Conservation (phyloP, 1,140 invertebrate species). For the Drosophila tristis region DNA sequence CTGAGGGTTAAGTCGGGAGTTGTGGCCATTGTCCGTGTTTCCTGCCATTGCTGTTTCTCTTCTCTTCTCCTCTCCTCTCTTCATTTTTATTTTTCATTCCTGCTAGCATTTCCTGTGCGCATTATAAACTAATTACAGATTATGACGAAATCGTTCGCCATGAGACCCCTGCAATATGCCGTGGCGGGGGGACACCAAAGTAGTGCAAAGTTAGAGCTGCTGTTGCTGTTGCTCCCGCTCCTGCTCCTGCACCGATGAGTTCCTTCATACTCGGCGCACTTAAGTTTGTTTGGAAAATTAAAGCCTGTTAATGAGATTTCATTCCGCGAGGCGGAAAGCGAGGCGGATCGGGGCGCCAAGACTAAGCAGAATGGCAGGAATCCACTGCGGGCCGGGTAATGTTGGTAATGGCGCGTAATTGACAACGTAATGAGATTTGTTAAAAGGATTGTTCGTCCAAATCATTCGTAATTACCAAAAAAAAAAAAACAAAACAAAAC, state of each 20-base stretch:
- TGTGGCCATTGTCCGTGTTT: slow-evolving; percentile 26
- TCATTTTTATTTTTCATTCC: background rate
- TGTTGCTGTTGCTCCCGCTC: background rate
- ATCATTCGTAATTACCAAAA: slow-evolving; percentile 65
- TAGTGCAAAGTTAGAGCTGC: slow-evolving; percentile 8
- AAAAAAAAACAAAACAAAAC: slow-evolving; percentile 11
- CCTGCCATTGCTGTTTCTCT: slow-evolving; percentile 11
- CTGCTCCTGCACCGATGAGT: slow-evolving; percentile 3
- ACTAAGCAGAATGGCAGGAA: slow-evolving; percentile 12
- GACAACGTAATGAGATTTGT: slow-evolving; percentile 80
- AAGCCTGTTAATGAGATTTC: slow-evolving; percentile 80
- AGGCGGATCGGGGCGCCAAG: no score
- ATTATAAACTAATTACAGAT: slow-evolving; percentile 82
- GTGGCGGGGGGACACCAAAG: background rate
- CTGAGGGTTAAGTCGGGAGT: slow-evolving; percentile 58
- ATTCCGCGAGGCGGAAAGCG: slow-evolving; percentile 19
- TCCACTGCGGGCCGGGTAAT: background rate
- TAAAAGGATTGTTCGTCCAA: slow-evolving; percentile 72
- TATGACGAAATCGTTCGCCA: slow-evolving; percentile 67
- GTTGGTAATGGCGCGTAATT: slow-evolving; percentile 69
- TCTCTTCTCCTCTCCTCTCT: background rate
- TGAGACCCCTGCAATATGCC: slow-evolving; percentile 61
- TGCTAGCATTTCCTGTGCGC: slow-evolving; percentile 61
- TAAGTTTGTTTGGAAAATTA: slow-evolving; percentile 65
- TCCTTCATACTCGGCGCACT: slow-evolving; percentile 27